A percentile compares a stretch with the other conserved stretches of the same genome.
These are phyloP conservation scores for Drosophila trapezifrons DNA, from an alignment of 1,140 invertebrate genomes.

Conservation along the genomic window DNA sequence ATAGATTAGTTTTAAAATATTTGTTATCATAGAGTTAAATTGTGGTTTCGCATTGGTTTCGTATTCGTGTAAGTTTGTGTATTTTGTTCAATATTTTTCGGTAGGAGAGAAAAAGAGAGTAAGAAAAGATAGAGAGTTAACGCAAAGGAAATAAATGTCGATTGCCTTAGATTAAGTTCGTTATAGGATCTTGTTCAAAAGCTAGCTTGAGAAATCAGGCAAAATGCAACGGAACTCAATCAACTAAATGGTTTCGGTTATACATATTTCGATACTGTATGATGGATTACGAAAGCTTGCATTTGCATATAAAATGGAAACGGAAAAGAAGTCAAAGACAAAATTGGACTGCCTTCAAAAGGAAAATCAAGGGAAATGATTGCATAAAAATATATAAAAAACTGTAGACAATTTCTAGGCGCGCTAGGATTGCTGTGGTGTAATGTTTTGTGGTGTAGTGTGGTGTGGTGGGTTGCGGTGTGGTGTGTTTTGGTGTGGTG, in stretches of 20 bases:
- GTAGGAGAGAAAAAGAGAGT: constrained; percentile 55
- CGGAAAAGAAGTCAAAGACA: constrained; percentile 9
- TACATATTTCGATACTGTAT: constrained; percentile 55
- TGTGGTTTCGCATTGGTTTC: constrained; percentile 14
- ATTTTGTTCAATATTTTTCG: constrained; percentile 27
- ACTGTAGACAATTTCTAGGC: constrained; percentile 46
- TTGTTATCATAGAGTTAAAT: constrained; percentile 24
- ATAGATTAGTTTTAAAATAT: constrained; percentile 31
- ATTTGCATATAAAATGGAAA: constrained; percentile 31
- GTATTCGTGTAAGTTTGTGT: constrained; percentile 35
- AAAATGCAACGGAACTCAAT: constrained; percentile 69
- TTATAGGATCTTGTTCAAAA: constrained; percentile 42
- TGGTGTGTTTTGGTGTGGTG: constrained; percentile 23
- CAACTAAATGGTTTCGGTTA: constrained; percentile 54
- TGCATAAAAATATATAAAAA: constrained; percentile 29
- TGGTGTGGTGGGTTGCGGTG: constrained; percentile 23
- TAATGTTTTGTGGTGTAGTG: constrained; percentile 10
- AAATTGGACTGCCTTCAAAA: constrained; percentile 13
- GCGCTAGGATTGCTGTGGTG: constrained; percentile 35
- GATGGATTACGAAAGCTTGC: constrained; percentile 49
- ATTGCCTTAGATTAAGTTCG: constrained; percentile 45
- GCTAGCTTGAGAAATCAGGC: constrained; percentile 64
- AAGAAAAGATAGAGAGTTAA: constrained; percentile 60
- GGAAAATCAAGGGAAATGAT: constrained; percentile 32
- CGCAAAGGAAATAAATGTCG: constrained; percentile 51